These are phyloP conservation scores for Steinernema carpocapsae DNA, from an alignment of 2,888 invertebrate species.

Conservation along the genomic window DNA sequence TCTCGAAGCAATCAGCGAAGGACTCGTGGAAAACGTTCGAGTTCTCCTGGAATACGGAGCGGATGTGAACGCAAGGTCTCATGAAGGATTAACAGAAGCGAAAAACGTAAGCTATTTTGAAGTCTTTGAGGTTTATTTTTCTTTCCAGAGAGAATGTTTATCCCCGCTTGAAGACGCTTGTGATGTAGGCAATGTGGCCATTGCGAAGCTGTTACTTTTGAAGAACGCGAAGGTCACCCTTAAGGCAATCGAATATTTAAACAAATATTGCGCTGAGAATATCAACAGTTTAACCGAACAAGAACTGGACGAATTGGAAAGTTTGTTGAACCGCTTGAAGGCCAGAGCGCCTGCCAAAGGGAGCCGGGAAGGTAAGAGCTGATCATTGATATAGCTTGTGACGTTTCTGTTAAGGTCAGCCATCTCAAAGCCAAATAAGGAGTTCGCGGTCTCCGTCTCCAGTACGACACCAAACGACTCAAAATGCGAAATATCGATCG, in stretches of 20 bases:
- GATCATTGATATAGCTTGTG: no score
- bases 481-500: no score
- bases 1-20: neutral
- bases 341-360: neutral
- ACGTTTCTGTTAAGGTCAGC: no score
- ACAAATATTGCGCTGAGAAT: neutral
- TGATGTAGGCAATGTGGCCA: neutral
- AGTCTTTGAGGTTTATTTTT: neutral
- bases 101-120: neutral
- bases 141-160: neutral
- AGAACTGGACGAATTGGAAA: neutral
- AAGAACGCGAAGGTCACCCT: neutral
- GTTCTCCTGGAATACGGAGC: neutral
- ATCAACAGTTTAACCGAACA: neutral
- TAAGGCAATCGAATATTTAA: neutral
- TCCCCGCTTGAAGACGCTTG: slow-evolving; percentile 17
- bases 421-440: no score
- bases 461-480: no score
- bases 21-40: neutral
- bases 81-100: neutral
- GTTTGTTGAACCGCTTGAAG: neutral
- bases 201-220: neutral
- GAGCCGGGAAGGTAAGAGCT: no score
- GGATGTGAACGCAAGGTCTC: neutral
- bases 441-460: no score